phyloP scores from a whole-genome alignment of 1,140 invertebrate genomes.

The Psilanteris sp. region DNA sequence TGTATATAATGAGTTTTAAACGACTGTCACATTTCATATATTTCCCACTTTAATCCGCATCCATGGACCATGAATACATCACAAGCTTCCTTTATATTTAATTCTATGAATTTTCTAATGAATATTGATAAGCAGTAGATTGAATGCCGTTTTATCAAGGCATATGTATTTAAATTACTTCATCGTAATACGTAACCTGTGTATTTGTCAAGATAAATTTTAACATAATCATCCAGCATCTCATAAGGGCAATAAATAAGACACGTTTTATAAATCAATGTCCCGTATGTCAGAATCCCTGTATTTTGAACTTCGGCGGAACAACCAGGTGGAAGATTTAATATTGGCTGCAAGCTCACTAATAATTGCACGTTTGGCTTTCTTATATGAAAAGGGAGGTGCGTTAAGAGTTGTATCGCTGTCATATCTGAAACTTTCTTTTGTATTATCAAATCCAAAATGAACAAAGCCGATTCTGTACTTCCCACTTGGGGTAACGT shows the following conservation, averaged over 20 bases:
- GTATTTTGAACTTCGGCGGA: constrained; percentile 82
- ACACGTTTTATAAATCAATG: constrained; percentile 85
- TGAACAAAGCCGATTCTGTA: constrained; percentile 82
- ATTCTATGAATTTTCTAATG: too few species aligned
- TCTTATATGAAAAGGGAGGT: constrained; percentile 82
- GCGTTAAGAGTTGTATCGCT: constrained; percentile 81
- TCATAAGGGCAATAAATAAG: constrained; percentile 81
- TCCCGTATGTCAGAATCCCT: constrained; percentile 85
- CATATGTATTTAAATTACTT: too few species aligned
- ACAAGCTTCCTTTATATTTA: too few species aligned
- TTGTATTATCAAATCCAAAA: constrained; percentile 83
- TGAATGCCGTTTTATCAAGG: too few species aligned
- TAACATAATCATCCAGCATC: constrained; percentile 85
- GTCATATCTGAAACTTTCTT: constrained; percentile 82
- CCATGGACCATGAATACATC: too few species aligned
- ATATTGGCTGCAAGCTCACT: constrained; percentile 78
- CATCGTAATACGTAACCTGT: constrained; percentile 78
- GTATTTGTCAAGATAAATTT: constrained; percentile 84
- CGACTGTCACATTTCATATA: too few species aligned
- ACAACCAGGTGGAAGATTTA: constrained; percentile 76
- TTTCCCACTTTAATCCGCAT: too few species aligned
- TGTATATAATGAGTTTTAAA: too few species aligned
- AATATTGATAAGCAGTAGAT: too few species aligned
- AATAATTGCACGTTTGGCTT: constrained; percentile 81
- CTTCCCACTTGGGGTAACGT: constrained; percentile 86